Base-by-base conservation (phyloP, 1,140 invertebrate species). In the Musca vetustissima region DNA sequence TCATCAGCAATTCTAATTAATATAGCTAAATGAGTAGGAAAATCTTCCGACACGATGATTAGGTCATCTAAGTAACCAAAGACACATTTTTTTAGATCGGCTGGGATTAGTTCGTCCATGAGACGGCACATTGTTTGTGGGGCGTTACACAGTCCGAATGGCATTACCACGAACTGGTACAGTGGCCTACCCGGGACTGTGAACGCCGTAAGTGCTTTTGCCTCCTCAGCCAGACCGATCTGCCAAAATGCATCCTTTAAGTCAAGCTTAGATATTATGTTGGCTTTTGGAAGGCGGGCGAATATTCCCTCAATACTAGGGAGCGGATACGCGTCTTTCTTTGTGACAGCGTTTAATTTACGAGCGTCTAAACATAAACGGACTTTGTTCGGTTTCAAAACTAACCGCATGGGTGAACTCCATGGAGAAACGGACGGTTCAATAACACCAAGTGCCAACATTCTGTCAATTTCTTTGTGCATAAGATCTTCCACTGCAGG, bases 331-430 rank as follows among this genome's bases (percentile, higher is more conserved):
- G 70, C 67, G 61, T 69, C 67, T 36, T 71, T 71, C 28, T 36
- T 36, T 8, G 61, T 71, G 7, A 64, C 73, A 0, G 50, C 53
- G 70, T 83, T 80, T 1, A 80, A 13, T 17, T 74, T 74, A 7
- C 80, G 52, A 52, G 67, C 78, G 68, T 81, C 76, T 0, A 82
- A 64, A 59, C 79, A 81, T n/a, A 80, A 71, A 0, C 78, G 47
- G 4, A 72, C 66, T 32, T 72, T 72, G 0, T 71, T 70, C 25
- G 77, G 74, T 21, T 81, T 79, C 61, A 70, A 50, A 2, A 78
- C 76, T 21, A 80, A 61, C 2, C 32, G 19, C 48, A 70, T 50
- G 13, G 71, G 71, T 15, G 71, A 70, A 19, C 59, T 66, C 71
- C 69, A 72, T 3, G 69, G 22, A 21, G 69, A 68, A 17, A 6